Percentiles rank a stretch among this genome's conserved stretches.
Evolutionary conservation across 2,797 vertebrate species (phyloP).

Genomic region (Spea hammondii): DNA sequence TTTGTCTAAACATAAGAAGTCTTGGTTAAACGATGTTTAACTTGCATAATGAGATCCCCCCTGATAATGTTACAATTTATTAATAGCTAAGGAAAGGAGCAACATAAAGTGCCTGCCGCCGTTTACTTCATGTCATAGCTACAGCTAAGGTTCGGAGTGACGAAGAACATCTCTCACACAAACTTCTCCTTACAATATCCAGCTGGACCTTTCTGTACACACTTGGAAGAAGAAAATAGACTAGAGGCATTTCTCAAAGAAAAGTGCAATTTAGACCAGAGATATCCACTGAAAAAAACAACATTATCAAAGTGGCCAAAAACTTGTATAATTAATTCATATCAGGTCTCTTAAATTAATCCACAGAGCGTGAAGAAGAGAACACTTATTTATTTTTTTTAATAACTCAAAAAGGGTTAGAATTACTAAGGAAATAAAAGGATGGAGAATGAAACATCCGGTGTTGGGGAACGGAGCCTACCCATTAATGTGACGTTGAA

Average conservation of each 20-base stretch:
- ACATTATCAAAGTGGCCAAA: background rate
- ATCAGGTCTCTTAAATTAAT: background rate
- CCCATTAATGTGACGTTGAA: too few relatives aligned
- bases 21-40: conserved; percentile 18
- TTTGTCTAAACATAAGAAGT: conserved; percentile 13
- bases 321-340: too few relatives aligned
- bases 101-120: conserved; percentile 14
- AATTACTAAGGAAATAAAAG: too few relatives aligned
- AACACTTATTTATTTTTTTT: background rate
- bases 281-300: background rate
- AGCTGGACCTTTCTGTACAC: conserved; percentile 21
- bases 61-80: conserved; percentile 39
- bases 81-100: conserved; percentile 20
- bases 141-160: conserved; percentile 6
- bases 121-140: conserved; percentile 29
- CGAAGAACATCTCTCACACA: conserved; percentile 18
- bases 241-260: too few relatives aligned
- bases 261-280: background rate
- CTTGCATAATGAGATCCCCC: conserved; percentile 38
- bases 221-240: background rate
- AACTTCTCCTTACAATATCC: conserved; percentile 18
- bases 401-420: background rate
- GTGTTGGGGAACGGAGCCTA: too few relatives aligned
- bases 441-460: too few relatives aligned
- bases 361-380: background rate